A percentile compares a stretch with the other conserved stretches of the same genome.
Evolutionary conservation across 2,888 invertebrate species (phyloP).

Genomic region (Hoplodrina blanda): DNA sequence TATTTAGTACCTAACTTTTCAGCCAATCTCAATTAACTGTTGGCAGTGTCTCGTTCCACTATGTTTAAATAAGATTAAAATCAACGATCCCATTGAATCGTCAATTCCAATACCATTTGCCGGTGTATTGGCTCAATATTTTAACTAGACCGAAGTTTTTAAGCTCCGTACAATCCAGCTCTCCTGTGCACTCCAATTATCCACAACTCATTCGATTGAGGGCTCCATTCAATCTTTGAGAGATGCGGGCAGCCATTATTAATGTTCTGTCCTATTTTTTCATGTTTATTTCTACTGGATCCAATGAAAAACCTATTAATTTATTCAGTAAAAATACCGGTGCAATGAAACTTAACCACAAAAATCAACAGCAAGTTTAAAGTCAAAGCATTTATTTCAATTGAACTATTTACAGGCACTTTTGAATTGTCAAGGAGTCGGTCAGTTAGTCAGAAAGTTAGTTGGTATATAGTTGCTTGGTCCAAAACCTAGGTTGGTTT

Average conservation of each 20-base stretch:
- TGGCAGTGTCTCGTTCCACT: not conserved
- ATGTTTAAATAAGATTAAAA: constrained; percentile 21
- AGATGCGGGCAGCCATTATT: constrained; percentile 19
- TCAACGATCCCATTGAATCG: constrained; percentile 31
- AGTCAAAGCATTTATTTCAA: no score
- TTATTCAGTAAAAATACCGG: not conserved
- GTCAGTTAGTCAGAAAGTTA: no score
- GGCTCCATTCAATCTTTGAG: constrained; percentile 46
- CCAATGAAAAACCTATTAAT: not conserved
- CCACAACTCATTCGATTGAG: constrained; percentile 40
- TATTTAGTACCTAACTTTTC: not conserved
- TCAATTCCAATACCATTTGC: constrained; percentile 35
- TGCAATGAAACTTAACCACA: not conserved
- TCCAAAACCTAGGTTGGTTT: no score
- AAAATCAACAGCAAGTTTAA: no score
- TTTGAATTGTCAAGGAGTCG: no score
- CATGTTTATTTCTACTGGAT: not conserved
- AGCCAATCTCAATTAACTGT: not conserved
- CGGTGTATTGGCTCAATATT: constrained; percentile 37
- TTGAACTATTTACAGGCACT: no score
- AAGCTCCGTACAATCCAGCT: constrained; percentile 17
- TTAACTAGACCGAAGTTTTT: constrained; percentile 32
- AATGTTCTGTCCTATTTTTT: constrained; percentile 10
- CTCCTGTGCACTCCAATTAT: constrained; percentile 51
- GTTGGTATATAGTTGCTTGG: no score